Base-by-base conservation (phyloP, 2,113 vertebrate genomes). In the Centropus unirufus region DNA sequence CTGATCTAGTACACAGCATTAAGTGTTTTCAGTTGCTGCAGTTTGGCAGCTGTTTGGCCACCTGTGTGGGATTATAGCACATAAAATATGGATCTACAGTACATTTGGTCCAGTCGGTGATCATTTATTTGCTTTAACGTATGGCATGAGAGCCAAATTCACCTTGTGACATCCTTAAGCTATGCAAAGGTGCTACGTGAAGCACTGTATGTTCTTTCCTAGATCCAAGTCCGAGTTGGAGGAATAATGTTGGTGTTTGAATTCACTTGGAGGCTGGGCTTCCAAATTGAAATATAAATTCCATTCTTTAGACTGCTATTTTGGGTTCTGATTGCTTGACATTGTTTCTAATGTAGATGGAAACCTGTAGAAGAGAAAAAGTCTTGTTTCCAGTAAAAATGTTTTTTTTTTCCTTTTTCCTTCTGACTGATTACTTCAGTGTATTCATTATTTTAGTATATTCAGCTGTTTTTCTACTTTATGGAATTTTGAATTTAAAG, bases 191-290 rank as follows among this genome's bases (percentile, higher is more conserved):
- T 30, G 18, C 26, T 26, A 4, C 7, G 1, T n/a, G 26, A 74
- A 59, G 57, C 1, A 0, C 14, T 67, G 0, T 29, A 2, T 52
- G 39, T 49, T 83, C 59, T 77, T 59, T 52, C 0, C 0, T 26
- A 68, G 20, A 16, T 57, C 9, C 0, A 8, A 21, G 11, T 62
- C 42, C 39, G 49, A 72, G 19, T n/a, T 75, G 40, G 24, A 58
- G 75, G 36, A 83, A 21, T 68, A 64, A 61, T 36, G 42, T 14
- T 62, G 54, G 27, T 64, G 16, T 58, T 79, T 69, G 63, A 77
- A 80, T 58, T 32, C 10, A 14, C 2, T 26, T 87, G 23, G 32
- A 88, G 4, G 27, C 21, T 57, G 18, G 47, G 26, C 26, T 52
- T 78, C 26, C 44, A 54, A 73, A 62, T 49, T 26, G 22, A 89